Evolutionary conservation across 2,113 vertebrate species (phyloP).

Genomic region (Neomonachus schauinslandi): DNA sequence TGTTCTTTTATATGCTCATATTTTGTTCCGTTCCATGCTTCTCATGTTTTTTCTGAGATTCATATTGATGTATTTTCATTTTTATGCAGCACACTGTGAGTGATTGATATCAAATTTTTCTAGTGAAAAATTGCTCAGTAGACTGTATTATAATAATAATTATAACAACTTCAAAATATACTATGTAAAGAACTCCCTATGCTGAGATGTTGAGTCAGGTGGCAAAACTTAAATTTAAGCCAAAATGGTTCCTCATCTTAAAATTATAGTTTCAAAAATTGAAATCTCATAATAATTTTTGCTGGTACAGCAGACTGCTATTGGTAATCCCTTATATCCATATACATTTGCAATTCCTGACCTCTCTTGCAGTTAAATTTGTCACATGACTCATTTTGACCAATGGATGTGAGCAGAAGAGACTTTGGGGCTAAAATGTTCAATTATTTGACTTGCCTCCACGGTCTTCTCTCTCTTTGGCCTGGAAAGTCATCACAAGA

Average conservation of each 20-base stretch:
- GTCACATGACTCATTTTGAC: background rate
- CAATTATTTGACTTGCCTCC: background rate
- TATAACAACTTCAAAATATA: constrained; percentile 18
- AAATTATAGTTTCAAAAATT: constrained; percentile 17
- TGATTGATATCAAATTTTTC: constrained; percentile 21
- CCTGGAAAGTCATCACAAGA: background rate
- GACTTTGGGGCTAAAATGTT: background rate
- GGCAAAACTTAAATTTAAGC: background rate
- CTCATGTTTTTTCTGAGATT: background rate
- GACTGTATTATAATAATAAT: constrained; percentile 14
- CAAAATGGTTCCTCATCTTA: background rate
- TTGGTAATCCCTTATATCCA: background rate
- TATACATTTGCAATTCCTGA: background rate
- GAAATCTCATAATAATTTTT: constrained; percentile 1
- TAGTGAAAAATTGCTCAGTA: constrained; percentile 21
- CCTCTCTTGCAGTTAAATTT: background rate
- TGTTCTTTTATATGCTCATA: background rate
- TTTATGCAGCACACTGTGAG: constrained; percentile 12
- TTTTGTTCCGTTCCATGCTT: background rate
- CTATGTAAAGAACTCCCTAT: background rate
- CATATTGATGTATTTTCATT: background rate
- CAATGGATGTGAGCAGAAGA: background rate
- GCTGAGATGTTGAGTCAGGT: background rate
- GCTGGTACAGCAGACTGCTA: background rate
- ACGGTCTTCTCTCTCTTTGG: background rate